phyloP scores from a whole-genome alignment of 2,888 invertebrate genomes.

The Ophioninae sp. region DNA sequence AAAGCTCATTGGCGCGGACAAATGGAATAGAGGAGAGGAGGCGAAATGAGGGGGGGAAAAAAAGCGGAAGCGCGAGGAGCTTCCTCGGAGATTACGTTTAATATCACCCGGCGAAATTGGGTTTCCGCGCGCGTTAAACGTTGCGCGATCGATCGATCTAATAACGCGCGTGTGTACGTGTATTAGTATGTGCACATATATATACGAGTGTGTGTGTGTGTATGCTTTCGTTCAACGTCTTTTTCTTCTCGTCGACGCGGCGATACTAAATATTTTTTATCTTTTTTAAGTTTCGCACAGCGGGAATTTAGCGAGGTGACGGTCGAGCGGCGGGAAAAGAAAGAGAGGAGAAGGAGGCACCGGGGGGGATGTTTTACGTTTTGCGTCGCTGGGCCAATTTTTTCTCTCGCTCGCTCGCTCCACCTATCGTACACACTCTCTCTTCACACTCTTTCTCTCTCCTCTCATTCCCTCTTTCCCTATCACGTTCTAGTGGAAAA shows the following conservation, averaged over 20 bases:
- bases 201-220: background rate
- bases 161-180: background rate
- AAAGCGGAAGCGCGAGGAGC: background rate
- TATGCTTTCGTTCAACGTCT: background rate
- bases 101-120: background rate
- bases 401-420: background rate
- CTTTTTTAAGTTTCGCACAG: conserved; percentile 13
- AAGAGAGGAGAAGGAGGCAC: background rate
- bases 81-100: background rate
- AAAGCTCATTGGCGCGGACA: background rate
- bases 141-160: background rate
- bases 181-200: background rate
- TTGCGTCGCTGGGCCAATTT: conserved; percentile 60
- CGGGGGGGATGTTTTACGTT: conserved; percentile 40
- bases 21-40: background rate
- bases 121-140: background rate
- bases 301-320: conserved; percentile 32
- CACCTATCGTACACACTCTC: background rate
- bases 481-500: background rate
- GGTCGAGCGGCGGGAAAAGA: conserved; percentile 16
- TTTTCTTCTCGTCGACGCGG: background rate
- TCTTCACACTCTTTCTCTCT: no score
- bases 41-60: background rate
- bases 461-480: background rate
- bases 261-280: conserved; percentile 12